These are phyloP conservation scores for Euphysa ruthae DNA, from an alignment of 30 jellyfish, hydroid and myxozoan species.

Conservation along the genomic window DNA sequence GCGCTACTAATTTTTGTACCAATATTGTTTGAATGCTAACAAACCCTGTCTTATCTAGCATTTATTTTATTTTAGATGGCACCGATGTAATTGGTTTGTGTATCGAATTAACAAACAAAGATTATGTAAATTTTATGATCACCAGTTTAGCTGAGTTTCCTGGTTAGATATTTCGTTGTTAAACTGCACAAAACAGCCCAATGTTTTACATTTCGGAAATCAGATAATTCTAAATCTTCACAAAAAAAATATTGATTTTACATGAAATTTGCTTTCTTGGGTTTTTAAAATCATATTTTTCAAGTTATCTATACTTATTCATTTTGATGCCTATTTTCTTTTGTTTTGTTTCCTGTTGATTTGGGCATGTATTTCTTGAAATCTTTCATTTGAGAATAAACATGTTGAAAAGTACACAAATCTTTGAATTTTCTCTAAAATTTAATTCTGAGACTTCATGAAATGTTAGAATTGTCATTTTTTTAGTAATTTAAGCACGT, in stretches of 20 bases:
- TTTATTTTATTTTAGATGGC: conserved; percentile 5
- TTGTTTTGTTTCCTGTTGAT: not conserved
- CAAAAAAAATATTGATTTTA: not conserved
- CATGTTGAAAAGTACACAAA: too few species aligned
- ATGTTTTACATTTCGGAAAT: not conserved
- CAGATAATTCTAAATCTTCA: not conserved
- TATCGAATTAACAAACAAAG: conserved; percentile 37
- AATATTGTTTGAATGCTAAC: not conserved
- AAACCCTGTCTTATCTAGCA: too few species aligned
- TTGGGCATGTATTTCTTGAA: too few species aligned
- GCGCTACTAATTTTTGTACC: too few species aligned
- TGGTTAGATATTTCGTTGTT: conserved; percentile 31
- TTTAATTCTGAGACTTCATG: too few species aligned
- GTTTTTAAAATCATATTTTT: too few species aligned
- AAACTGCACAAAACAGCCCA: not conserved
- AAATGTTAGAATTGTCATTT: too few species aligned
- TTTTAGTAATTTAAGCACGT: too few species aligned
- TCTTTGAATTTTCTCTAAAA: too few species aligned
- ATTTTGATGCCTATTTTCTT: too few species aligned
- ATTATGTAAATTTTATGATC: conserved; percentile 75
- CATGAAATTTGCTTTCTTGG: not conserved
- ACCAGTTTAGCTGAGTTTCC: conserved; percentile 91
- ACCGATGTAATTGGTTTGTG: conserved; percentile 32
- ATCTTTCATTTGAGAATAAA: too few species aligned
- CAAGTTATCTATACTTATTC: too few species aligned